Evolutionary conservation across 2,888 invertebrate species (phyloP), one percentile per base, ranked within the genome.

Genomic region (Spodoptera picta): DNA sequence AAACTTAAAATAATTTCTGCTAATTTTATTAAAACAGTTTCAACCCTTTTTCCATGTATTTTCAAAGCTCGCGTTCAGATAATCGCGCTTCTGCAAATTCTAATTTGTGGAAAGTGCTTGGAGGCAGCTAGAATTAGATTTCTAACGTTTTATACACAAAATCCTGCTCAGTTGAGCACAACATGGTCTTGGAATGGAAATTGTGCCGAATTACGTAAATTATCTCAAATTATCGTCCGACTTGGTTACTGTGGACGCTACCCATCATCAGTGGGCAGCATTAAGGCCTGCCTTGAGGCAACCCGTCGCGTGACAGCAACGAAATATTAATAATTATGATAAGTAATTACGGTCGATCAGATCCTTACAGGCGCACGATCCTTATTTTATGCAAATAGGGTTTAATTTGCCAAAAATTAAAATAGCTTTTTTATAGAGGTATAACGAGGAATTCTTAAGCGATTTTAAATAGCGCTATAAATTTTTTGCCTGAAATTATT

Each of bases 191-290:
- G 81, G 80, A 83, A 81, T 80, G 85, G 75, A 91, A 92, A 92
- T 92, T 92, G 87, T 89, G 87, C 86, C 76, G 85, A 93, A 93
- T 93, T 93, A 91, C 87, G 87, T 83, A 92, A 94, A 94, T 94
- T 92, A 90, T 88, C 85, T 86, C 88, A 90, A 93, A 94, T 94
- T 94, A 94, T 93, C 92, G 87, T 87, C 75, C 76, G 79, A 79
- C 83, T 85, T 84, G 85, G 88, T 88, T 88, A 87, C 88, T 82
- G 85, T 83, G 81, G 84, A 82, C 70, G 85, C 87, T 87, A 86
- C 88, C 86, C 87, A 87, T 89, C 88, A 85, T 82, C 88, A 86
- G 83, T 71, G 81, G 65, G 75, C 73, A 83, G 83, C 88, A 88
- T 88, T 87, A 87, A 84, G 81, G 78, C 51, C 62, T 75, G 83